These are phyloP conservation scores for Oophaga pumilio DNA, from an alignment of 2,113 vertebrate genomes.

Conservation along the genomic window DNA sequence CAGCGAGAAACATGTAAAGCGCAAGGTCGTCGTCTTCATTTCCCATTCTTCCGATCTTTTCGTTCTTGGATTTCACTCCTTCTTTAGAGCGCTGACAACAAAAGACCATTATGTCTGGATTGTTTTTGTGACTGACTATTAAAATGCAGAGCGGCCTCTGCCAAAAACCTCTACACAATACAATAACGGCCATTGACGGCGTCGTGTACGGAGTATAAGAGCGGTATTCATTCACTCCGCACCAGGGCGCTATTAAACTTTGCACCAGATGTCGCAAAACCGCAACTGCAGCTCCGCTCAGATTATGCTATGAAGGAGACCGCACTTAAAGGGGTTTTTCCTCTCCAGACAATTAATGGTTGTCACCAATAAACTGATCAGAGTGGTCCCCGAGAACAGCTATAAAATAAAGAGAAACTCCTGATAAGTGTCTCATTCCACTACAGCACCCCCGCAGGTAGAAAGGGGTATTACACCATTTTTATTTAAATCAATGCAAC, in stretches of 20 bases:
- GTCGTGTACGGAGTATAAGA: neutral
- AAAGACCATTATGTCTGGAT: neutral
- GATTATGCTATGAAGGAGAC: neutral
- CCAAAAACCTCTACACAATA: neutral
- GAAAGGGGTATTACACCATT: neutral
- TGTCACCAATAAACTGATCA: neutral
- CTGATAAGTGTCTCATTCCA: neutral
- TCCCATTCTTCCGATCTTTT: neutral
- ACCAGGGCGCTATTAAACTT: neutral
- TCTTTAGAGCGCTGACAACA: neutral
- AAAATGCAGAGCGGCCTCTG: neutral
- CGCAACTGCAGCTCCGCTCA: neutral
- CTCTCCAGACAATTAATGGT: neutral
- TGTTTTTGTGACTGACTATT: neutral
- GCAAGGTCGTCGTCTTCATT: neutral
- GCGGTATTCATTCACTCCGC: neutral
- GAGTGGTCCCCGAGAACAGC: neutral
- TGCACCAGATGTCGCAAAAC: neutral
- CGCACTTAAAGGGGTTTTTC: neutral
- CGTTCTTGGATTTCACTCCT: neutral
- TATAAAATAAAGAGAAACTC: neutral
- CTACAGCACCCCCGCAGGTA: neutral
- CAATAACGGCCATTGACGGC: neutral
- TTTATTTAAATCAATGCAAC: neutral
- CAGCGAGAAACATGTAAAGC: neutral